These are phyloP conservation scores for Bryconaethiops microstoma DNA, from an alignment of 2,797 vertebrate species.

Conservation along the genomic window DNA sequence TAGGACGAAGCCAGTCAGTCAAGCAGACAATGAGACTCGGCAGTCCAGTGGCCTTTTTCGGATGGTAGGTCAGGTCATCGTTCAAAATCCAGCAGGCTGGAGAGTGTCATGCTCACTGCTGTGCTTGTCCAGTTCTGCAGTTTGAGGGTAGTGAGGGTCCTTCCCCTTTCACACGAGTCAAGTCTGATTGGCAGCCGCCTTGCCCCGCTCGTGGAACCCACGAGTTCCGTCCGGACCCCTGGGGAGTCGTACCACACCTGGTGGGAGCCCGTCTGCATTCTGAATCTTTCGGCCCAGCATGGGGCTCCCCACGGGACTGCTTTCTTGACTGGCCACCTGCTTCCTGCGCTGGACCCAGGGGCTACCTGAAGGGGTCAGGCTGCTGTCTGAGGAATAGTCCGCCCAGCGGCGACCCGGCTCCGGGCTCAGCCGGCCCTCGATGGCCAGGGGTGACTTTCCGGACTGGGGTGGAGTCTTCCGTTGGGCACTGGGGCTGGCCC, in stretches of 20 bases:
- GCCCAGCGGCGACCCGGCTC: constrained; percentile 82
- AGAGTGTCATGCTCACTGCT: constrained; percentile 51
- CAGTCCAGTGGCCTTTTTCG: constrained; percentile 25
- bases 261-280: constrained; percentile 86
- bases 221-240: constrained; percentile 92
- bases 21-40: constrained; percentile 23
- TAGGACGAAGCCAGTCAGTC: constrained; percentile 39
- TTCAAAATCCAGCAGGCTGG: constrained; percentile 41
- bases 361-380: constrained; percentile 90
- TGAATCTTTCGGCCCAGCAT: constrained; percentile 88
- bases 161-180: constrained; percentile 59
- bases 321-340: constrained; percentile 89
- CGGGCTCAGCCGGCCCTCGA: constrained; percentile 78
- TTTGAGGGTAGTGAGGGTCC: constrained; percentile 20
- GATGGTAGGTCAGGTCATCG: constrained; percentile 27
- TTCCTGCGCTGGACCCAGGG: constrained; percentile 94
- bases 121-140: constrained; percentile 37
- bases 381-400: constrained; percentile 98
- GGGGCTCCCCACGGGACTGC: constrained; percentile 88
- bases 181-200: constrained; percentile 75
- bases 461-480: constrained; percentile 77
- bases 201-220: constrained; percentile 89
- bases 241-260: constrained; percentile 88
- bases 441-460: constrained; percentile 85
- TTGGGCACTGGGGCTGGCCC: constrained; percentile 84